These are phyloP conservation scores for Chrysodeixis includens DNA, from an alignment of 2,888 invertebrate species.

Conservation along the genomic window DNA sequence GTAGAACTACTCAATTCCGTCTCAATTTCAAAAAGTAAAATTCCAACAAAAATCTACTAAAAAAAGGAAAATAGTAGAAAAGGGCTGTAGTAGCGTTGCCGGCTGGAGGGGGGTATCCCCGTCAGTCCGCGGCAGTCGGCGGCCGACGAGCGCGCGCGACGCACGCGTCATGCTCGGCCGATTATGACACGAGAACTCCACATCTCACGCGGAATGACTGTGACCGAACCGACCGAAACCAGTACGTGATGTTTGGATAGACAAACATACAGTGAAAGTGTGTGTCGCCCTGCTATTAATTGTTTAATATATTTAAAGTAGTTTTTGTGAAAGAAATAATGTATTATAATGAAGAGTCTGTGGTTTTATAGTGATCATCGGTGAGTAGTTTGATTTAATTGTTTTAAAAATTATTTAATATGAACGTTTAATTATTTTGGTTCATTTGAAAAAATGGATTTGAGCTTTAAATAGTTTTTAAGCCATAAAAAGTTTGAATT, in stretches of 20 bases:
- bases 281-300: conserved; percentile 58
- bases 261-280: conserved; percentile 75
- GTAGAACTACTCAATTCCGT: no score
- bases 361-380: conserved; percentile 88
- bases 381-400: conserved; percentile 70
- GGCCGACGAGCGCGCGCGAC: conserved; percentile 75
- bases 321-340: conserved; percentile 62
- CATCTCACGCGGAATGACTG: conserved; percentile 76
- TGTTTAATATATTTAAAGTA: conserved; percentile 44
- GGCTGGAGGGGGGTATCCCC: conserved; percentile 66
- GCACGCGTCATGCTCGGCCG: conserved; percentile 72
- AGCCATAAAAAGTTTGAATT: no score
- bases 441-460: background rate
- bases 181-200: conserved; percentile 59
- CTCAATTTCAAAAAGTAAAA: no score
- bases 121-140: conserved; percentile 76
- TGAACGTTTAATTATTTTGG: background rate
- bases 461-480: no score
- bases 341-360: conserved; percentile 79
- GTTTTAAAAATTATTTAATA: no score
- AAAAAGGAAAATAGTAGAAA: conserved; percentile 34
- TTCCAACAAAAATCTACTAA: conserved; percentile 22
- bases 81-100: conserved; percentile 42
- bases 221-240: conserved; percentile 58
- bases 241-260: conserved; percentile 72